Evolutionary conservation across 1,140 invertebrate species (phyloP).

Genomic region (Pseudomyrmex flavicornis): DNA sequence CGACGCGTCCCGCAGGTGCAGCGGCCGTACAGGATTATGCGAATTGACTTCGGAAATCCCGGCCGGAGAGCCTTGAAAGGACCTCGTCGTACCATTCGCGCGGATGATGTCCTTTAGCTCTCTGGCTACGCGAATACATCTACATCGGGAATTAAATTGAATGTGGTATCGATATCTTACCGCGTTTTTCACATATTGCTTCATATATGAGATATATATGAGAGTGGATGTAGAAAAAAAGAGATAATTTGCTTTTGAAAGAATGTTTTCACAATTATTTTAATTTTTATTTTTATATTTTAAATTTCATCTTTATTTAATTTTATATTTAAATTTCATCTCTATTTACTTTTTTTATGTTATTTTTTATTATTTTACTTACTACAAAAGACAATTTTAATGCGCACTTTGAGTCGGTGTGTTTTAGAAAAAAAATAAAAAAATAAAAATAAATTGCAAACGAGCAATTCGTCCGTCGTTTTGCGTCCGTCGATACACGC

Average conservation of each 20-base stretch:
- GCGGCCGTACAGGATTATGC: slow-evolving; percentile 48
- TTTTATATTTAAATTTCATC: no score
- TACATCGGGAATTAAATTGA: slow-evolving; percentile 20
- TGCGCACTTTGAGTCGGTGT: no score
- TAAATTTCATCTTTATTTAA: no score
- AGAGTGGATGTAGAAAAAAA: neutral
- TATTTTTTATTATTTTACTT: no score
- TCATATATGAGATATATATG: neutral
- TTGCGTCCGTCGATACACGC: slow-evolving; percentile 25
- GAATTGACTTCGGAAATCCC: slow-evolving; percentile 39
- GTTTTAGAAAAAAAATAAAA: neutral
- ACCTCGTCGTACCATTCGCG: slow-evolving; percentile 13
- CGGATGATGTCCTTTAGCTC: neutral
- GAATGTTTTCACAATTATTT: neutral
- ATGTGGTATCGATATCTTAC: neutral
- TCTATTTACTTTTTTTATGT: no score
- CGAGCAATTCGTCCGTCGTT: slow-evolving; percentile 12
- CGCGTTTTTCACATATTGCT: neutral
- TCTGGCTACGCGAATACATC: neutral
- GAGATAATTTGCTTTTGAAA: neutral
- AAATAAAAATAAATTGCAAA: slow-evolving; percentile 3
- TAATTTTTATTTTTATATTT: neutral
- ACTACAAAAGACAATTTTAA: no score
- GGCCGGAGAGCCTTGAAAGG: neutral
- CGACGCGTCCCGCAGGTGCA: slow-evolving; percentile 33